Percentiles rank a stretch among this genome's conserved stretches.
Conservation (phyloP, 2,113 vertebrate genomes). For the Catagonus wagneri region DNA sequence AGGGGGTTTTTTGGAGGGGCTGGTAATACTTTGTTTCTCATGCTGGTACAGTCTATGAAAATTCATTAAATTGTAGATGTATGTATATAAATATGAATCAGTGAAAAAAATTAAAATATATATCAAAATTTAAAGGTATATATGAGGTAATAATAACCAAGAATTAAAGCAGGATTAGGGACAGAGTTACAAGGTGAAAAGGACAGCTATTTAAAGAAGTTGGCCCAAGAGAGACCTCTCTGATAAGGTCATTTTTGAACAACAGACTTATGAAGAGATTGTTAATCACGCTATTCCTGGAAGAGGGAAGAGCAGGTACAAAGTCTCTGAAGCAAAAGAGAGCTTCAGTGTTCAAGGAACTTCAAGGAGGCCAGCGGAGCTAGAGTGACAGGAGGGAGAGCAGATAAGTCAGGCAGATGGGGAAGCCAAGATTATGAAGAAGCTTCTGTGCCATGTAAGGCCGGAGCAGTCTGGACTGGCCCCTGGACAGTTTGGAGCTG, state of each 20-base stretch:
- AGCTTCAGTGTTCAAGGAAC: background rate
- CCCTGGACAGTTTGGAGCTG: background rate
- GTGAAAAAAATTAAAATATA: background rate
- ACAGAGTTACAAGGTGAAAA: background rate
- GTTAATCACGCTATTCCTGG: background rate
- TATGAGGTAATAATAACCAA: background rate
- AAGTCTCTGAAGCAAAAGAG: background rate
- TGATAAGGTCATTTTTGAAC: slow-evolving; percentile 17
- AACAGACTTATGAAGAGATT: slow-evolving; percentile 20
- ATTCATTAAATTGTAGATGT: background rate
- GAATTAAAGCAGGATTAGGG: slow-evolving; percentile 12
- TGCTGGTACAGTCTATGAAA: background rate
- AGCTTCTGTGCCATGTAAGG: background rate
- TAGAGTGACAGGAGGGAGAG: background rate
- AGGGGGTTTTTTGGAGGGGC: background rate
- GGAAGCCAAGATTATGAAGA: background rate
- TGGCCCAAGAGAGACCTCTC: background rate
- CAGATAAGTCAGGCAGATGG: background rate
- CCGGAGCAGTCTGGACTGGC: background rate
- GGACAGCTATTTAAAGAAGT: background rate
- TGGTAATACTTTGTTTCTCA: slow-evolving; percentile 17
- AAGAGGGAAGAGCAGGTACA: background rate
- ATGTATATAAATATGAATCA: slow-evolving; percentile 13
- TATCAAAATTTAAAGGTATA: background rate
- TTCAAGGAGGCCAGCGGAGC: background rate